Evolutionary conservation across 2,113 vertebrate genomes (phyloP), one percentile per base, ranked within the genome.

Genomic region (Toxotes jaculatrix): DNA sequence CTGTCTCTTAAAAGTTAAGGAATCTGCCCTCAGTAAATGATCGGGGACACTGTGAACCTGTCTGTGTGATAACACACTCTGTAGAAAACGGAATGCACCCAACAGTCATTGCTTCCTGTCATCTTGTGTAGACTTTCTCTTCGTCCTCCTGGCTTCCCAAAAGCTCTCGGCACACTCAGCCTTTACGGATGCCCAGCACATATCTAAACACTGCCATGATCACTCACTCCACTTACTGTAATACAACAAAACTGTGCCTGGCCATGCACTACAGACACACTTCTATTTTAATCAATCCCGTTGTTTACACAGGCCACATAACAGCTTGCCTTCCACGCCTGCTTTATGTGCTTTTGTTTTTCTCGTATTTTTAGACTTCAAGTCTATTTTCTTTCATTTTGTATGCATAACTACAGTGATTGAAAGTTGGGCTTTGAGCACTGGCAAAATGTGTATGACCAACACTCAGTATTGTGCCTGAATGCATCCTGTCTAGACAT

Each of bases 51-150:
- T 19, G 14, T 55, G 5, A 17, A 59, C 64, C 12, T 27, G 47
- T 62, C 38, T 62, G 40, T 38, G 14, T 16, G 19, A 61, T 12
- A 49, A 80, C 42, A 62, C 71, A 71, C 68, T 36, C 64, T 67
- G 57, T 59, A 76, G 62, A 63, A 56, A 77, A 59, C 32, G 53
- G 32, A 27, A 27, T 14, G 61, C 38, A 55, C 23, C 66, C 7
- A 40, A 57, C 56, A 56, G 51, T 11, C n/a, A 31, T 34, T 38
- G 57, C 21, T 42, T 66, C 56, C 73, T 45, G 53, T 77, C 61
- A 68, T 64, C 61, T 42, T 66, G 34, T 47, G 43, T 51, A 43
- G 53, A 61, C 36, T 87, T 87, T 75, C 67, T 72, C 64, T 63
- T 40, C 19, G 62, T 53, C 72, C 31, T 53, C 77, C 63, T 74